Percentiles rank a stretch among this genome's conserved stretches.
Conservation (phyloP, 2,797 vertebrate genomes). For the Rhyacichthys aspro region DNA sequence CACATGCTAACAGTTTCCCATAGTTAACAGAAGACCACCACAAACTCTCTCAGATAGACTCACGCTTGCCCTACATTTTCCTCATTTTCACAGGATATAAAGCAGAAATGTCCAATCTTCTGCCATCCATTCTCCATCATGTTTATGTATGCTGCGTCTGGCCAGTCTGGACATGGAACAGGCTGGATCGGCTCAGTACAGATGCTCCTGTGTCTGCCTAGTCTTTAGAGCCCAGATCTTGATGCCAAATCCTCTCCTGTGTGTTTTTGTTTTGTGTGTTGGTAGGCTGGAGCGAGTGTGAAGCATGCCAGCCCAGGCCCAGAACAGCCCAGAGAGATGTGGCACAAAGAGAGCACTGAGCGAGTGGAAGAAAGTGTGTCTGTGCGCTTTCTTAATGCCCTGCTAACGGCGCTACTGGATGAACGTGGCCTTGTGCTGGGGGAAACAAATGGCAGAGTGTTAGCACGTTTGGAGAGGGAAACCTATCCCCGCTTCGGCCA, state of each 20-base stretch:
- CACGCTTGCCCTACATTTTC: slow-evolving; percentile 19
- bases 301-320: slow-evolving; percentile 65
- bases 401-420: slow-evolving; percentile 51
- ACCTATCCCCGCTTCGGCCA: slow-evolving; percentile 49
- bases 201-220: slow-evolving; percentile 64
- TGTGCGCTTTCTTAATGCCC: slow-evolving; percentile 70
- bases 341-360: slow-evolving; percentile 76
- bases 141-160: slow-evolving; percentile 26
- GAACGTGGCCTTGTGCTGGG: slow-evolving; percentile 79
- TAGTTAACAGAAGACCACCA: slow-evolving; percentile 11
- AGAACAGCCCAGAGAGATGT: slow-evolving; percentile 53
- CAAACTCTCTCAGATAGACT: slow-evolving; percentile 2
- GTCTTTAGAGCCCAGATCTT: slow-evolving; percentile 53
- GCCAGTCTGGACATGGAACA: slow-evolving; percentile 33
- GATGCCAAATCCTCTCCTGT: slow-evolving; percentile 42
- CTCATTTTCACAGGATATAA: slow-evolving; percentile 25
- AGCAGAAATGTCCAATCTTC: slow-evolving; percentile 18
- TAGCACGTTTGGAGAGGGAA: slow-evolving; percentile 68
- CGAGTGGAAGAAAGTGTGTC: slow-evolving; percentile 54
- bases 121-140: slow-evolving; percentile 29
- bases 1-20: slow-evolving; percentile 27
- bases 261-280: slow-evolving; percentile 57
- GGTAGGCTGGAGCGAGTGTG: slow-evolving; percentile 42
- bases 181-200: slow-evolving; percentile 44
- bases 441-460: slow-evolving; percentile 80